Conservation (phyloP, 2,797 vertebrate species). For the Acrossocheilus fasciatus region DNA sequence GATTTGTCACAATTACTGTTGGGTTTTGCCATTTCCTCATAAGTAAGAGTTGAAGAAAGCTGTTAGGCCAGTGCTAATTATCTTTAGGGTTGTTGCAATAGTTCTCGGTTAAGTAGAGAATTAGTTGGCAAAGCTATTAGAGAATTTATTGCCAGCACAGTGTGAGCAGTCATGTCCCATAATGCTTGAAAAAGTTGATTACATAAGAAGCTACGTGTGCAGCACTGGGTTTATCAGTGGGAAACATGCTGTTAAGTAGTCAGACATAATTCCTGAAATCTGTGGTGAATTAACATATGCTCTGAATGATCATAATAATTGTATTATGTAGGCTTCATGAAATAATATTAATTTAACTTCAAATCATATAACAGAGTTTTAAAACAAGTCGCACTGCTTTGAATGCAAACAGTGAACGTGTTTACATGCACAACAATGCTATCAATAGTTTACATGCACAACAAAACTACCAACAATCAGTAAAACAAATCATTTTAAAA, state of each 20-base stretch:
- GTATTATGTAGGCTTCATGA: neutral
- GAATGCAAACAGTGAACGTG: neutral
- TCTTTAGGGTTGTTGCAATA: constrained; percentile 7
- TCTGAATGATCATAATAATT: constrained; percentile 19
- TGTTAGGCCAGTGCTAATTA: neutral
- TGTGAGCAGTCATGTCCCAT: constrained; percentile 28
- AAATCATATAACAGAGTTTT: neutral
- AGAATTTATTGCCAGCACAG: constrained; percentile 21
- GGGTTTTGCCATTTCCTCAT: neutral
- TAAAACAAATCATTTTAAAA: neutral
- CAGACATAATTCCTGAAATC: constrained; percentile 3
- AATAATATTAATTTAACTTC: constrained; percentile 11
- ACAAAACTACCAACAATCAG: neutral
- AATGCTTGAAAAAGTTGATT: constrained; percentile 14
- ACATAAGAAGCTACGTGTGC: constrained; percentile 32
- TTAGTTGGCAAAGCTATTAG: constrained; percentile 14
- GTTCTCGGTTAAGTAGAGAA: constrained; percentile 1
- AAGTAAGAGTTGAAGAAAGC: neutral
- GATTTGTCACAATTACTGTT: neutral
- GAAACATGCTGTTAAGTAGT: constrained; percentile 27
- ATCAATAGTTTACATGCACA: neutral
- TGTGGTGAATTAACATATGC: neutral
- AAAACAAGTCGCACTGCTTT: neutral
- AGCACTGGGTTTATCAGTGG: constrained; percentile 19
- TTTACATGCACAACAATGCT: neutral